Evolutionary conservation across 2,797 vertebrate genomes (phyloP), one percentile per base, ranked within the genome.

Genomic region (Apogon talboti): DNA sequence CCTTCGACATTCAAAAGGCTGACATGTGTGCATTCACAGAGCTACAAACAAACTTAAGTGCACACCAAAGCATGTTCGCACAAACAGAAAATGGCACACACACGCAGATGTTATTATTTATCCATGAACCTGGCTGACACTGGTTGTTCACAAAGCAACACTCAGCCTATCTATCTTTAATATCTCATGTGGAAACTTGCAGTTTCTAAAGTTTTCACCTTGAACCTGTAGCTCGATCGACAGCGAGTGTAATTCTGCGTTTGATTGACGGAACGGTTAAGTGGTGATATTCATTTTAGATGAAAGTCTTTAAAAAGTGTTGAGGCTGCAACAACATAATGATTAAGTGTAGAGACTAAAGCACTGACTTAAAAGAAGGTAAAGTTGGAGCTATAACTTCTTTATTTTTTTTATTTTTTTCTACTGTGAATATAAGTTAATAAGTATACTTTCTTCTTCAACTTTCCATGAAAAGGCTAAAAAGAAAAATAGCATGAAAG

Each of bases 131-230:
- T 11, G 41, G 49, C 15, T 11, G 11, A 8, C 1, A 9, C 37
- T 46, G 13, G n/a, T 30, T 40, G 10, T 58, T 52, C 59, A 64
- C 7, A 45, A 37, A 56, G 50, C 53, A 21, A 48, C 45, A 43
- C 0, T 3, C 28, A 12, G 21, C 12, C 10, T 3, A 13, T 30
- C 10, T 42, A 46, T 60, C 2, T 50, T 69, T 61, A 7, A 66
- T 53, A 69, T 28, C 7, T 14, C 15, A 54, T 19, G 16, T 51
- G 41, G 45, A 57, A 14, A 52, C 4, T 24, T 33, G 14, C 4
- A 61, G 14, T 59, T 52, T 69, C 15, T 41, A 37, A 41, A 47
- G 44, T 43, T 65, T 62, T 51, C 54, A 40, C 48, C 28, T 42
- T 48, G n/a, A 10, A 24, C n/a, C n/a, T 47, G 30, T 33, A 6